Base-by-base conservation (phyloP, 2,888 invertebrate genomes). In the Drosophila tripunctata region DNA sequence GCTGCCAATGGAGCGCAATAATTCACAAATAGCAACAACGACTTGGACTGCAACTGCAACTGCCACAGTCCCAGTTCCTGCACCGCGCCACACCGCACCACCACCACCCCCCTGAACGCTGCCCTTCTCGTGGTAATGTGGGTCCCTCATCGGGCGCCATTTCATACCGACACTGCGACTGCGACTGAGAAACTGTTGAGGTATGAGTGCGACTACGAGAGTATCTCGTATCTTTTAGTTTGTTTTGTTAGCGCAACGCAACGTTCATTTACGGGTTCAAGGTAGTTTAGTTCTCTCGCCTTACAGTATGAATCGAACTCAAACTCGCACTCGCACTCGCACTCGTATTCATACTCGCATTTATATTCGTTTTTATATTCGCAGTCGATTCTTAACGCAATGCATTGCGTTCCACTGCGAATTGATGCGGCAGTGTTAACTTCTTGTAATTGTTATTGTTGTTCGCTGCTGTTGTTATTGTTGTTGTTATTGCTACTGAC, bases 1-100 rank as follows among this genome's bases (percentile, higher is more conserved):
- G 70, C 67, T 72, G 83, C 83, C 83, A 85, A 78, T 84, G 82
- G 73, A 84, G 85, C 82, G 81, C 82, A 79, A 79, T 81, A 87
- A 81, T 77, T 79, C 84, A 84, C 84, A 83, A 80, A 83, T 86
- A 83, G 80, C 83, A 75, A 69, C 72, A 67, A 57, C 69, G 45
- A 50, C 58, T 52, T 35, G 24, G 44, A 60, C 51, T 47, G 33
- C 21, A 10, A 21, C 33, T 72, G 75, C 65, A 66, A 57, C 58
- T 71, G 67, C 66, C 60, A 31, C 48, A 51, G 38, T 44, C 24
- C 4, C 45, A 21, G 7, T 50, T 50, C 50, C 50, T 27, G 27
- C 21, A 21, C 17, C 24, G 7, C 12, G 1, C 19, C 52, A 12
- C 24, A 21, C 5, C 1, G 4, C 3, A 4, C 19, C 33, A 10